These are phyloP conservation scores for Poeciliopsis presidionis DNA, from an alignment of 2,797 vertebrate species.

Conservation along the genomic window DNA sequence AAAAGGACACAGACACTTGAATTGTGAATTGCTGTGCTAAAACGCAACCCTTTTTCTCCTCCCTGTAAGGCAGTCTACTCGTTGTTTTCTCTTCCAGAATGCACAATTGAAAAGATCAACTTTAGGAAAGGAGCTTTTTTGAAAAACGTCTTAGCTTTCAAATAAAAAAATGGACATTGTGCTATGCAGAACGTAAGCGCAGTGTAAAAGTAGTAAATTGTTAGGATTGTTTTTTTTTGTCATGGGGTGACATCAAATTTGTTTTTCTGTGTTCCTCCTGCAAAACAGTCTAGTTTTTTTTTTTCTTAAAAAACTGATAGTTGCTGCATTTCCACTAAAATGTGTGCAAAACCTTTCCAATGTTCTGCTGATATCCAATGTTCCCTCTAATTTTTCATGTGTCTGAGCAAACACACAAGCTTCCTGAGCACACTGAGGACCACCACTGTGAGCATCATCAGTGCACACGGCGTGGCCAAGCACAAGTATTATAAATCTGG, in stretches of 20 bases:
- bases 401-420: too few species aligned
- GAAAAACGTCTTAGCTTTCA: conserved; percentile 67
- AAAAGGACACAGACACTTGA: conserved; percentile 64
- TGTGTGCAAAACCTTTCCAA: too few species aligned
- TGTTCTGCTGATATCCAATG: too few species aligned
- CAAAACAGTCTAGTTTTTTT: conserved; percentile 10
- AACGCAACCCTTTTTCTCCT: conserved; percentile 33
- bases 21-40: conserved; percentile 64
- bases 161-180: conserved; percentile 71
- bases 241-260: conserved; percentile 16
- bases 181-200: conserved; percentile 39
- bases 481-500: too few species aligned
- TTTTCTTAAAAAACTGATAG: too few species aligned
- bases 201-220: conserved; percentile 12
- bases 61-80: conserved; percentile 57
- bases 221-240: conserved; percentile 42
- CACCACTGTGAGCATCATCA: too few species aligned
- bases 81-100: conserved; percentile 73
- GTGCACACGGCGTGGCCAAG: too few species aligned
- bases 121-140: conserved; percentile 73
- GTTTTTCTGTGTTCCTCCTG: conserved; percentile 20
- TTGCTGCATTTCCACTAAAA: too few species aligned
- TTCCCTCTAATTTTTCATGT: too few species aligned
- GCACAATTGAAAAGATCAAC: conserved; percentile 76
- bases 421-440: too few species aligned